These are phyloP conservation scores for Erebia palarica DNA, from an alignment of 2,888 invertebrate genomes.

Conservation along the genomic window DNA sequence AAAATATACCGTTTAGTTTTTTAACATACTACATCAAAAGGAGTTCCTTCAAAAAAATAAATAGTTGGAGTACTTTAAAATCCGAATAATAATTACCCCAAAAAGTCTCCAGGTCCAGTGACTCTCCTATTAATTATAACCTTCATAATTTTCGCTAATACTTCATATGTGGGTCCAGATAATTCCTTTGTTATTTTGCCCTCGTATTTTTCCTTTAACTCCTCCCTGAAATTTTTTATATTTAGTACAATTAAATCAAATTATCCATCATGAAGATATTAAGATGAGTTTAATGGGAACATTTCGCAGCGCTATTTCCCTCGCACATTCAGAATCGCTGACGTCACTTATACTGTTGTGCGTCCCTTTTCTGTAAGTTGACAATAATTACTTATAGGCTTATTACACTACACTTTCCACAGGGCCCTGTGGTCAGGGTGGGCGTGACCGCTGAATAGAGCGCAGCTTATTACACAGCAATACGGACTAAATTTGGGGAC, in stretches of 20 bases:
- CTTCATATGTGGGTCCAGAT: conserved; percentile 96
- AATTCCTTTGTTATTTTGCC: conserved; percentile 95
- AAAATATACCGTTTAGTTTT: too few relatives aligned
- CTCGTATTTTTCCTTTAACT: conserved; percentile 95
- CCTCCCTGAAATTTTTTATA: conserved; percentile 84
- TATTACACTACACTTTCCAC: too few relatives aligned
- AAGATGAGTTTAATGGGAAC: not conserved
- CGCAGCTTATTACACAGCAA: too few relatives aligned
- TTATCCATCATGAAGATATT: not conserved
- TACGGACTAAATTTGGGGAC: too few relatives aligned
- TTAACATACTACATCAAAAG: too few relatives aligned
- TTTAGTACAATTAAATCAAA: not conserved
- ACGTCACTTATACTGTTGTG: too few relatives aligned
- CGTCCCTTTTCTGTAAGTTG: too few relatives aligned
- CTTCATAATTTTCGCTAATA: conserved; percentile 98
- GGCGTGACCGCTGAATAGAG: too few relatives aligned
- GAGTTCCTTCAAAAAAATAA: too few relatives aligned
- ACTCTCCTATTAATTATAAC: conserved; percentile 96
- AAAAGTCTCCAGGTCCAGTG: conserved; percentile 96
- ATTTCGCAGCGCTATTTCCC: not conserved
- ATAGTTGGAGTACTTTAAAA: not conserved
- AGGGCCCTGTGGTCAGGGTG: too few relatives aligned
- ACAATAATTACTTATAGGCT: too few relatives aligned
- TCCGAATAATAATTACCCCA: conserved; percentile 84
- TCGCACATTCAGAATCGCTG: too few relatives aligned